A percentile compares a stretch with the other conserved stretches of the same genome.
phyloP scores from a whole-genome alignment of 2,888 invertebrate species.

The Cephus runcator region DNA sequence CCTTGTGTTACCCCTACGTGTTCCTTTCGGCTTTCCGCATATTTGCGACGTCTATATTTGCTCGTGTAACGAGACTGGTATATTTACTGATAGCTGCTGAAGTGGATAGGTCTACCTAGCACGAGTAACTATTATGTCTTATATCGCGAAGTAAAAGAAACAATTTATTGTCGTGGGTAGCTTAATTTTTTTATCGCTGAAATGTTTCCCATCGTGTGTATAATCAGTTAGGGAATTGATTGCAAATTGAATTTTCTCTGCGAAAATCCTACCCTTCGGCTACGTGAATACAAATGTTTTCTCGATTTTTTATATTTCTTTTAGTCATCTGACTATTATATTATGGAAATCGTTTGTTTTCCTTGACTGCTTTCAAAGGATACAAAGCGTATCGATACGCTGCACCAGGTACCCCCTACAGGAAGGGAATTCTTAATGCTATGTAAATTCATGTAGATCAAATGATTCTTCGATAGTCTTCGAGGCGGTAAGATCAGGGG shows the following conservation, averaged over 20 bases:
- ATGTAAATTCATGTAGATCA: no score
- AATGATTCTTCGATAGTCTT: no score
- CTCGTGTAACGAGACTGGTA: not conserved
- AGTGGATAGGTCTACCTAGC: not conserved
- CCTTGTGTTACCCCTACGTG: not conserved
- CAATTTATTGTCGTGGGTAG: not conserved
- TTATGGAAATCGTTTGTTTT: not conserved
- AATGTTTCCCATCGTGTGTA: no score
- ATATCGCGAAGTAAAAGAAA: not conserved
- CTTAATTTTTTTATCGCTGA: not conserved
- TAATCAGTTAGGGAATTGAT: not conserved
- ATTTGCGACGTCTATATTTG: constrained; percentile 19
- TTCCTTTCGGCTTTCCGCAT: not conserved
- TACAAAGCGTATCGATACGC: not conserved
- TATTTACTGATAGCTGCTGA: not conserved
- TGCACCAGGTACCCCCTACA: not conserved
- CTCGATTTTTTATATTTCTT: not conserved
- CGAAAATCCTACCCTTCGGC: not conserved
- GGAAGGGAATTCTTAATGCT: not conserved
- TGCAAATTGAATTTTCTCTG: not conserved
- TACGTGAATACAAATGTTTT: not conserved
- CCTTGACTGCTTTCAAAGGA: not conserved
- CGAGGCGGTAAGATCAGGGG: not conserved
- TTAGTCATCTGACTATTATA: not conserved
- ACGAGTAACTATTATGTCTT: not conserved